A percentile compares a stretch with the other conserved stretches of the same genome.
Conservation (phyloP, 2,888 invertebrate genomes). For the Tenodera sinensis region DNA sequence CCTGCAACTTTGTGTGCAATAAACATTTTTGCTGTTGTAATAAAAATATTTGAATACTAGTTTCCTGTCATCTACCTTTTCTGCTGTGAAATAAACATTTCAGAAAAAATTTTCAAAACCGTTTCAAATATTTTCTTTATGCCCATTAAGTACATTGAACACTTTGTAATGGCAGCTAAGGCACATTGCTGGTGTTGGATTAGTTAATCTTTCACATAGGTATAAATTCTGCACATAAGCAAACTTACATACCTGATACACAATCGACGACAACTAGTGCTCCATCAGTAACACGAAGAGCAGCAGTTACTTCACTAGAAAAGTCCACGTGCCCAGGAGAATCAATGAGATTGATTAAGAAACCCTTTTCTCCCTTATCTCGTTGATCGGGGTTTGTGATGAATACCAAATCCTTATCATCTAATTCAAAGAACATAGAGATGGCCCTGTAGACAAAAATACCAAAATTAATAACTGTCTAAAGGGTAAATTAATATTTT, state of each 20-base stretch:
- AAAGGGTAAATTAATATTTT: not conserved
- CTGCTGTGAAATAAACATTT: too few species aligned
- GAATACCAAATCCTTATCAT: conserved; percentile 90
- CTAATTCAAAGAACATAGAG: conserved; percentile 98
- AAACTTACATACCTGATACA: conserved; percentile 75
- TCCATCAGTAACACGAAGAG: conserved; percentile 99
- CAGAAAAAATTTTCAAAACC: too few species aligned
- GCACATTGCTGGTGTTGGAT: too few species aligned
- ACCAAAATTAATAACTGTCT: not conserved
- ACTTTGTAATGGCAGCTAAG: too few species aligned
- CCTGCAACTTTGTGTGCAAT: too few species aligned
- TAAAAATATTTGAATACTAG: too few species aligned
- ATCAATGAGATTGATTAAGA: conserved; percentile 99
- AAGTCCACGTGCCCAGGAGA: conserved; percentile 99
- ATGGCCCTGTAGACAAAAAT: conserved; percentile 72
- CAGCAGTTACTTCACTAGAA: conserved; percentile 99
- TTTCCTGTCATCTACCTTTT: too few species aligned
- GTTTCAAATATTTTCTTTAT: too few species aligned
- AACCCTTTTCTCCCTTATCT: conserved; percentile 88
- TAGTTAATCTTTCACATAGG: too few species aligned
- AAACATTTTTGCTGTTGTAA: too few species aligned
- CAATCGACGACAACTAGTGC: conserved; percentile 99
- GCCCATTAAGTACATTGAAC: too few species aligned
- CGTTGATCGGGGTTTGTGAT: conserved; percentile 88
- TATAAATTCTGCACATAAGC: too few species aligned